These are phyloP conservation scores for Marronus borbonicus DNA, from an alignment of 2,888 invertebrate species.

Conservation along the genomic window DNA sequence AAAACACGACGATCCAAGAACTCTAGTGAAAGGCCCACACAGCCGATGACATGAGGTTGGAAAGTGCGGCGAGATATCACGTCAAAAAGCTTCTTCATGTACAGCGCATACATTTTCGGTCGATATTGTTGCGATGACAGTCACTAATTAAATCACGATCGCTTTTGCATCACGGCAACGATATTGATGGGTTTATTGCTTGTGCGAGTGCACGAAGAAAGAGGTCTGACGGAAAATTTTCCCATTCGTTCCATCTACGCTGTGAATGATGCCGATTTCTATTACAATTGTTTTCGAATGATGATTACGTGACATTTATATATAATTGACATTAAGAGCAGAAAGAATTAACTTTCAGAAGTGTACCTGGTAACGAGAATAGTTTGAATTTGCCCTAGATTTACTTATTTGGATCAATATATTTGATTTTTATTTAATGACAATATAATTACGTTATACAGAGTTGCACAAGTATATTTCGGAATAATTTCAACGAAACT, in stretches of 20 bases:
- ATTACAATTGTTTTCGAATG: not conserved
- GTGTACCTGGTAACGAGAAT: too few relatives aligned
- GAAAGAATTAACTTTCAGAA: too few relatives aligned
- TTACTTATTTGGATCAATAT: too few relatives aligned
- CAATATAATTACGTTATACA: too few relatives aligned
- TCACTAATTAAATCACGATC: slow-evolving; percentile 40
- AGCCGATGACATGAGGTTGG: not conserved
- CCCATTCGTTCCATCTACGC: not conserved
- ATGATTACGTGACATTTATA: not conserved
- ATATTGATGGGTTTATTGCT: slow-evolving; percentile 44
- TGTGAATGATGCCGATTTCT: not conserved
- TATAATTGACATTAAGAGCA: too few relatives aligned
- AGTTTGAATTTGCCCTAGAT: too few relatives aligned
- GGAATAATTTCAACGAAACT: too few relatives aligned
- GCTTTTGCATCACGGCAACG: not conserved
- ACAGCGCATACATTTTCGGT: slow-evolving; percentile 11
- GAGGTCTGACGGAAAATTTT: not conserved
- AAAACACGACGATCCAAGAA: slow-evolving; percentile 49
- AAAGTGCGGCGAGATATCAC: slow-evolving; percentile 12
- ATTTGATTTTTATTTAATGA: too few relatives aligned
- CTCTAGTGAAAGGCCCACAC: slow-evolving; percentile 50
- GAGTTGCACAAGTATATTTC: too few relatives aligned
- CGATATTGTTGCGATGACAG: slow-evolving; percentile 40
- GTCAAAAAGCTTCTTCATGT: not conserved
- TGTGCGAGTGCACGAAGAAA: slow-evolving; percentile 29